A percentile compares a stretch with the other conserved stretches of the same genome.
phyloP scores from a whole-genome alignment of 2,113 vertebrate species.

The Oncorhynchus kisutch region DNA sequence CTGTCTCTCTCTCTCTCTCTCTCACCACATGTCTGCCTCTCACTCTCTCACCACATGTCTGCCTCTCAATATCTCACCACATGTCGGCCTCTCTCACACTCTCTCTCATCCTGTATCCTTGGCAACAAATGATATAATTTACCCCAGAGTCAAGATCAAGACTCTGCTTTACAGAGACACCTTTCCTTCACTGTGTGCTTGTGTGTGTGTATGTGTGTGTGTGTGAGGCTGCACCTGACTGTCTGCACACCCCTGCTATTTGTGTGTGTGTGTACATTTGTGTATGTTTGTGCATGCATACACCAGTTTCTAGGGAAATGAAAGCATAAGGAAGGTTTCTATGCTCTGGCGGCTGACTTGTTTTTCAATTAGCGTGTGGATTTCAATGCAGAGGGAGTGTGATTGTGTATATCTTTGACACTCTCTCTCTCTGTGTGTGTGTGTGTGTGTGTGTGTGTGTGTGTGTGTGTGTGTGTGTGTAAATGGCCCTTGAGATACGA shows the following conservation, averaged over 20 bases:
- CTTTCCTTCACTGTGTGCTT: conserved; percentile 1
- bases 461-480: background rate
- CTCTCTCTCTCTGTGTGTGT: background rate
- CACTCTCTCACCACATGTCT: too few species aligned
- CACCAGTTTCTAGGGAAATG: background rate
- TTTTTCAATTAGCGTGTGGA: conserved; percentile 23
- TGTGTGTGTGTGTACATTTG: background rate
- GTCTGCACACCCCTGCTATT: background rate
- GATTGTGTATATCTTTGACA: background rate
- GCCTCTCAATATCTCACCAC: too few species aligned
- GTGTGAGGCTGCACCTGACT: background rate
- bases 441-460: conserved; percentile 4
- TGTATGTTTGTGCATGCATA: conserved; percentile 7
- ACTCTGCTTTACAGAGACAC: conserved; percentile 24
- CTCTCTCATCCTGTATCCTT: conserved; percentile 67
- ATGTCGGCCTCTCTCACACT: too few species aligned
- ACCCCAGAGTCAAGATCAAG: conserved; percentile 63
- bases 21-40: too few species aligned
- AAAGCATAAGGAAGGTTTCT: background rate
- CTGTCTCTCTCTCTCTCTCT: too few species aligned
- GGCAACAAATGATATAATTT: conserved; percentile 76
- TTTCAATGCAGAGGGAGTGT: background rate
- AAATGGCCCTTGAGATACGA: too few species aligned
- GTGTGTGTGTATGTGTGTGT: background rate
- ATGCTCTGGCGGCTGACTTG: background rate